Evolutionary conservation across 1,140 invertebrate genomes (phyloP).

Genomic region (Hycleus phaleratus): DNA sequence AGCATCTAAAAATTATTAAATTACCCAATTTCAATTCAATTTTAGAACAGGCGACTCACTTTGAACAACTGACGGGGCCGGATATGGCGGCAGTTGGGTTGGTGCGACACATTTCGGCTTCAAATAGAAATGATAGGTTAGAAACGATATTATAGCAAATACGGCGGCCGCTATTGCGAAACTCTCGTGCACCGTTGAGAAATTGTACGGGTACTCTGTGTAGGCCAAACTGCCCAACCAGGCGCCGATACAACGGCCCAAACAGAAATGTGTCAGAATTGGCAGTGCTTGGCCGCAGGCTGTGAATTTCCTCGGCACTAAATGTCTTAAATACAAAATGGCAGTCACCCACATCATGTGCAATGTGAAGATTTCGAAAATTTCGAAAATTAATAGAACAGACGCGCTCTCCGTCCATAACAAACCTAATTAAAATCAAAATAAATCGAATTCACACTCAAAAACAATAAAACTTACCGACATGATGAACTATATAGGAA

Average conservation of each 20-base stretch:
- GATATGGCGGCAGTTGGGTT: constrained; percentile 31
- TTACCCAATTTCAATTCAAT: background rate
- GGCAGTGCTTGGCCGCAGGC: constrained; percentile 75
- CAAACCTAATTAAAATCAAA: background rate
- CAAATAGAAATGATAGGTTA: constrained; percentile 61
- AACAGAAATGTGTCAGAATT: constrained; percentile 71
- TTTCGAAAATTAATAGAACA: constrained; percentile 62
- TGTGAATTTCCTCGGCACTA: constrained; percentile 70
- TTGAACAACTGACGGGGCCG: constrained; percentile 31
- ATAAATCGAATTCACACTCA: background rate
- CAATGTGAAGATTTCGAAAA: constrained; percentile 71
- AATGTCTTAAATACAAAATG: constrained; percentile 70
- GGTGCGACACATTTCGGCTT: constrained; percentile 61
- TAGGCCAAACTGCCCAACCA: constrained; percentile 36
- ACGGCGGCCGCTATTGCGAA: constrained; percentile 55
- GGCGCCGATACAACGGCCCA: constrained; percentile 39
- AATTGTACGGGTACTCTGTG: constrained; percentile 28
- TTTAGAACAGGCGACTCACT: constrained; percentile 32
- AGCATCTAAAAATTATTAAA: constrained; percentile 42
- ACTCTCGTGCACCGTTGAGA: constrained; percentile 31
- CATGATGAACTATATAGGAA: constrained; percentile 68
- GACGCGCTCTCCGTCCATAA: constrained; percentile 46
- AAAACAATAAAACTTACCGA: constrained; percentile 39
- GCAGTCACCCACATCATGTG: constrained; percentile 78
- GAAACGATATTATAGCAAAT: constrained; percentile 56